Percentiles rank a stretch among this genome's conserved stretches.
These are phyloP conservation scores for Phrynocephalus vlangalii DNA, from an alignment of 2,797 vertebrate species.

Conservation along the genomic window DNA sequence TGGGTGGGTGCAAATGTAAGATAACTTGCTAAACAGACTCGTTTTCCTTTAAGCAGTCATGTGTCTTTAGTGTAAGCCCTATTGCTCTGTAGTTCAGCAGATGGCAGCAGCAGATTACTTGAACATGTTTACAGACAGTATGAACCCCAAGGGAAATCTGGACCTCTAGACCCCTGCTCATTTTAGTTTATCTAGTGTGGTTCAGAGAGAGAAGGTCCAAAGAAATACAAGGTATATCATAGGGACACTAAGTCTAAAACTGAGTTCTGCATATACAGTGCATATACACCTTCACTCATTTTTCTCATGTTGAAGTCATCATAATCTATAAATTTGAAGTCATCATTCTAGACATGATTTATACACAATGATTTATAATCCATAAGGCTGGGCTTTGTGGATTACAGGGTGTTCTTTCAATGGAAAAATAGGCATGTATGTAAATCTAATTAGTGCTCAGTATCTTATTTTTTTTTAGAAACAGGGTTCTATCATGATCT, in stretches of 20 bases:
- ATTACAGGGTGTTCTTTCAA: not conserved
- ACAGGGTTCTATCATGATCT: conserved; percentile 1
- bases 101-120: not conserved
- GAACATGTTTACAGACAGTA: not conserved
- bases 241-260: not conserved
- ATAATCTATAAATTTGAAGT: not conserved
- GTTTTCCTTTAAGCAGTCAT: not conserved
- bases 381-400: not conserved
- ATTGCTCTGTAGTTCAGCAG: not conserved
- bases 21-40: not conserved
- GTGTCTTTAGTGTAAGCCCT: not conserved
- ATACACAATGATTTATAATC: too few species aligned
- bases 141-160: not conserved
- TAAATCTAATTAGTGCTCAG: conserved; percentile 14
- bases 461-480: not conserved
- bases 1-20: not conserved
- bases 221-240: not conserved
- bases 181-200: not conserved
- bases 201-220: too few species aligned
- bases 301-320: not conserved
- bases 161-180: not conserved
- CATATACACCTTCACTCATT: not conserved
- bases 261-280: not conserved
- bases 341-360: not conserved
- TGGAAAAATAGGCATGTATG: not conserved